Evolutionary conservation across 2,888 invertebrate species (phyloP).

Genomic region (Branchinecta sandiegonensis): DNA sequence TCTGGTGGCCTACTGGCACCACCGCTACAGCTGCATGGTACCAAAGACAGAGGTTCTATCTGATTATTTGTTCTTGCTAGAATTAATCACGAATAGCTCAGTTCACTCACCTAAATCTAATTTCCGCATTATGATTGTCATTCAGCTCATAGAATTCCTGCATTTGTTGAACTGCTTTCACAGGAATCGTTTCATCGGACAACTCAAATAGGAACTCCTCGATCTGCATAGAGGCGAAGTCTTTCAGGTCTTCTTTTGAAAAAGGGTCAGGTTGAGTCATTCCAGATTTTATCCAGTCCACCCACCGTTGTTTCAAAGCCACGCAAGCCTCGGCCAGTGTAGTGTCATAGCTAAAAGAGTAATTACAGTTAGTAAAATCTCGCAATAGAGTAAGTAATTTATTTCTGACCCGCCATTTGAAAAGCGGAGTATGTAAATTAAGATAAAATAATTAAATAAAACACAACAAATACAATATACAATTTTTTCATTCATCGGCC

Average conservation of each 20-base stretch:
- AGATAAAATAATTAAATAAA: too few relatives aligned
- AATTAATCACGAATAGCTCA: too few relatives aligned
- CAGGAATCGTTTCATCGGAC: constrained; percentile 42
- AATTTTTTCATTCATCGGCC: too few relatives aligned
- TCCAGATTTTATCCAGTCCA: constrained; percentile 33
- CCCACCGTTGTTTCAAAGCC: constrained; percentile 44
- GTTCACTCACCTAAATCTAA: constrained; percentile 41
- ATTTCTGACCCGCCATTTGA: too few relatives aligned
- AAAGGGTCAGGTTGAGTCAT: constrained; percentile 35
- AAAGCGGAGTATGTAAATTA: too few relatives aligned
- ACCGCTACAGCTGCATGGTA: too few relatives aligned
- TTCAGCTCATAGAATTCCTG: constrained; percentile 50
- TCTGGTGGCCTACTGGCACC: too few relatives aligned
- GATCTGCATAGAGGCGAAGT: constrained; percentile 48
- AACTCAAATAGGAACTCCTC: constrained; percentile 53
- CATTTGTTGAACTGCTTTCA: constrained; percentile 46
- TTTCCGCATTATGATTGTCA: constrained; percentile 57
- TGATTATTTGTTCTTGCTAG: too few relatives aligned
- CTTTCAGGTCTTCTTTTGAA: constrained; percentile 39
- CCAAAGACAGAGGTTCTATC: too few relatives aligned
- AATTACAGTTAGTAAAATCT: not conserved
- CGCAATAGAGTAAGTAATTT: too few relatives aligned
- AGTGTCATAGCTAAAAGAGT: constrained; percentile 46
- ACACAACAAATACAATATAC: too few relatives aligned
- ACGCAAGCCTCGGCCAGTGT: constrained; percentile 48